Conservation (phyloP, 2,888 invertebrate genomes). For the Dasysyrphus albostriatus region DNA sequence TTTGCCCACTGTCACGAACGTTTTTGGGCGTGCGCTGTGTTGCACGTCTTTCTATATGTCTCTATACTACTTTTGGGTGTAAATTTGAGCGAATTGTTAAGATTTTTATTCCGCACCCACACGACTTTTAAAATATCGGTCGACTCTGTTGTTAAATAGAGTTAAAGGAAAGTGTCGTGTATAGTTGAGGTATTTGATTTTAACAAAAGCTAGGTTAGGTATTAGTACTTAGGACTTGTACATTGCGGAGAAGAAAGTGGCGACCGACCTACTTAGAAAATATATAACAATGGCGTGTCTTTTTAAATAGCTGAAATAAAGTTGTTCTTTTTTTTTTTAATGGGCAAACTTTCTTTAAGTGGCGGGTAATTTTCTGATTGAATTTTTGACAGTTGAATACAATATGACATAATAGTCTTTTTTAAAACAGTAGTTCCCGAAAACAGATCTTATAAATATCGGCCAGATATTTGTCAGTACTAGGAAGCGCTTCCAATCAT, state of each 20-base stretch:
- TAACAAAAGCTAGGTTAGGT: background rate
- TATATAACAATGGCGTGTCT: background rate
- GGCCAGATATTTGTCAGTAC: too few species aligned
- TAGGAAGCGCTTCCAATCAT: too few species aligned
- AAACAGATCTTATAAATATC: too few species aligned
- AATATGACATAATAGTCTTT: background rate
- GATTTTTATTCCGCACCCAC: slow-evolving; percentile 58
- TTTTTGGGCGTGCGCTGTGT: slow-evolving; percentile 9
- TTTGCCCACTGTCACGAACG: slow-evolving; percentile 43
- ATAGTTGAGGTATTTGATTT: slow-evolving; percentile 21
- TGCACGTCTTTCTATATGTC: background rate
- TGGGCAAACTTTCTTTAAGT: background rate
- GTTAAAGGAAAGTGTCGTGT: slow-evolving; percentile 33
- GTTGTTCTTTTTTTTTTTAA: background rate
- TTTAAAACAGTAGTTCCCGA: too few species aligned
- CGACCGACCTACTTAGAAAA: slow-evolving; percentile 4
- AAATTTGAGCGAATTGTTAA: slow-evolving; percentile 52
- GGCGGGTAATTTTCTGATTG: background rate
- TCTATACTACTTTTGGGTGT: slow-evolving; percentile 27
- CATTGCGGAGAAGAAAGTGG: slow-evolving; percentile 39
- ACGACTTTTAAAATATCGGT: slow-evolving; percentile 10
- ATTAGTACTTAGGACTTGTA: background rate
- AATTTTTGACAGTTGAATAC: background rate
- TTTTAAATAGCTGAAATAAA: background rate
- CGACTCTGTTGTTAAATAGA: slow-evolving; percentile 32